Base-by-base conservation (phyloP, 2,888 invertebrate genomes). In the Invenusta paracnida region DNA sequence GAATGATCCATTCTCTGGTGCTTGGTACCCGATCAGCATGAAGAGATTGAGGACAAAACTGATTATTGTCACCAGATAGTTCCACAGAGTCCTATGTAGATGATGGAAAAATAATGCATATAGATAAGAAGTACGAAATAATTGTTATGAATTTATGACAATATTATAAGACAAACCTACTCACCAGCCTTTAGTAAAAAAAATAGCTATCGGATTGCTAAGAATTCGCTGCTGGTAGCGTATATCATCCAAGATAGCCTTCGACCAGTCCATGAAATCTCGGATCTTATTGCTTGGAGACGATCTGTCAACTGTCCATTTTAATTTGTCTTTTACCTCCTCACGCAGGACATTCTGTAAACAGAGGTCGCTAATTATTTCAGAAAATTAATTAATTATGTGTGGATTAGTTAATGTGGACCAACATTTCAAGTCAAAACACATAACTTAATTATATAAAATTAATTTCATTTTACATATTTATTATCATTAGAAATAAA, bases 251-350 rank as follows among this genome's bases (percentile, higher is more conserved):
- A 91, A 90, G 82, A 91, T 91, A 87, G 91, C 91, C 81, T 90
- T 90, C 30, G 91, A 90, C 91, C 91, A 91, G 30, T 88, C 90
- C 91, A 91, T 91, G 73, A 91, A 88, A 87, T 91, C 91, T 2
- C 91, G 88, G 81, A 91, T 91, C 88, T 91, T 91, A 89, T 90
- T 91, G 89, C 91, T 91, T 23, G 91, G 91, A 0, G 91, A 91
- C 23, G 91, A 90, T 29, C 91, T 87, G 88, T 91, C 91, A 1
- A 91, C 91, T 86, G 89, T 90, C 91, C 91, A 91, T 86, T 91
- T 91, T 67, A 91, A 85, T 88, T 90, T 90, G 87, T 91, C 91
- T 87, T 91, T 91, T 5, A 91, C 91, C 83, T 91, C 90, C 85
- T 91, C 91, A 30, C 91, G 88, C 27, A 91, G 87, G 17, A 91